phyloP scores from a whole-genome alignment of 1,140 invertebrate genomes.

The Sminthurides bifidus region DNA sequence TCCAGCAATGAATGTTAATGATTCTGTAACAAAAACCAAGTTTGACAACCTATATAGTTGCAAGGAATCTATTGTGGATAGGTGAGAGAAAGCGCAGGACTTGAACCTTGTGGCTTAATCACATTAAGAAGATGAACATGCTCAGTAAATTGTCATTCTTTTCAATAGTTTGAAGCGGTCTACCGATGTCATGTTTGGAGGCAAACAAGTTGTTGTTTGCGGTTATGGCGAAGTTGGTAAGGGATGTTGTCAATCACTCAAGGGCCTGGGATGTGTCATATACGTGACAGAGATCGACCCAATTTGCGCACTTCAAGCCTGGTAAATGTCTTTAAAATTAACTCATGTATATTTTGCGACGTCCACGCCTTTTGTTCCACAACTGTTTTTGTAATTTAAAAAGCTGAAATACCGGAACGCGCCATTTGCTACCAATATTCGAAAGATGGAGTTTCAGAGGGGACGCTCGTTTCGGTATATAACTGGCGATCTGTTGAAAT shows the following conservation, averaged over 20 bases:
- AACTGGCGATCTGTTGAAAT: too few species aligned
- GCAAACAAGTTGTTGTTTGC: constrained; percentile 91
- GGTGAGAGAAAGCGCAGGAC: constrained; percentile 48
- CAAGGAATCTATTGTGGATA: constrained; percentile 74
- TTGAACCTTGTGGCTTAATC: not conserved
- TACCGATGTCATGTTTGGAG: constrained; percentile 96
- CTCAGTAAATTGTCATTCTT: constrained; percentile 19
- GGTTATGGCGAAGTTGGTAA: constrained; percentile 98
- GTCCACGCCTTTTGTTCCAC: not conserved
- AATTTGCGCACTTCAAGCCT: constrained; percentile 93
- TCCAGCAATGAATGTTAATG: constrained; percentile 99
- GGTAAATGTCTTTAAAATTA: constrained; percentile 44
- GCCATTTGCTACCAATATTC: too few species aligned
- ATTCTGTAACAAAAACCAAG: constrained; percentile 98
- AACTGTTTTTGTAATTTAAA: too few species aligned
- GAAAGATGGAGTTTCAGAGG: too few species aligned
- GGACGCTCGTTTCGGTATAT: too few species aligned
- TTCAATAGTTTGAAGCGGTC: constrained; percentile 71
- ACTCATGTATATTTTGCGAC: not conserved
- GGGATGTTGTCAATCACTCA: constrained; percentile 88
- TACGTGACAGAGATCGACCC: constrained; percentile 98
- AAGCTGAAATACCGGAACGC: too few species aligned
- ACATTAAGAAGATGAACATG: not conserved
- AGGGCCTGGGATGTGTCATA: constrained; percentile 83
- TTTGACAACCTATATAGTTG: constrained; percentile 94